Evolutionary conservation across 37 sponge, comb jelly and placozoan genomes (phyloP).

Genomic region (Axinella damicornis): DNA sequence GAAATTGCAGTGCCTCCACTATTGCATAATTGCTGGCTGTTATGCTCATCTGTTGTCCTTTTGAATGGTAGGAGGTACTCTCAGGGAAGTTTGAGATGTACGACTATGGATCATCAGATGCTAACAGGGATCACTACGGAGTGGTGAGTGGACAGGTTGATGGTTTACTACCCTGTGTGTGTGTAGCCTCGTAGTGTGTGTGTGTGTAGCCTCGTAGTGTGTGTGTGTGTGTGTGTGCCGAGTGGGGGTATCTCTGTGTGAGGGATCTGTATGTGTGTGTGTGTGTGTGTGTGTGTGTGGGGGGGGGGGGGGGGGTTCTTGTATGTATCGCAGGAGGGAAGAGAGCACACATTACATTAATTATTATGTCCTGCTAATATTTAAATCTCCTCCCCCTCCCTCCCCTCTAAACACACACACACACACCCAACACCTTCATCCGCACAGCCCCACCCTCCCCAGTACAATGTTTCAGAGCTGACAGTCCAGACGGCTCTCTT

Average conservation of each 20-base stretch:
- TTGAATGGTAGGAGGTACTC: constrained; percentile 36
- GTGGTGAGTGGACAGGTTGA: constrained; percentile 44
- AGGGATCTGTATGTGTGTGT: neutral
- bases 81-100: constrained; percentile 72
- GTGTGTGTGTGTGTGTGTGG: neutral
- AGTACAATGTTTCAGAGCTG: constrained; percentile 66
- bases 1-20: too few species aligned
- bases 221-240: neutral
- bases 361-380: too few species aligned
- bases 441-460: constrained; percentile 63
- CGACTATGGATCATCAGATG: constrained; percentile 61
- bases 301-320: neutral
- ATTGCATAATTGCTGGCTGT: too few species aligned
- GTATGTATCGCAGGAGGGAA: too few species aligned
- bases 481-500: constrained; percentile 70
- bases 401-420: neutral
- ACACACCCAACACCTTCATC: neutral
- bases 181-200: neutral
- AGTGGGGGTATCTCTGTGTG: neutral
- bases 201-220: neutral
- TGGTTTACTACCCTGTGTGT: too few species aligned
- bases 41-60: too few species aligned
- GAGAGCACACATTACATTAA: neutral
- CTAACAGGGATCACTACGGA: constrained; percentile 58
- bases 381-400: neutral